Conservation (phyloP, 2,888 invertebrate genomes). For the Piscicola geometra region DNA sequence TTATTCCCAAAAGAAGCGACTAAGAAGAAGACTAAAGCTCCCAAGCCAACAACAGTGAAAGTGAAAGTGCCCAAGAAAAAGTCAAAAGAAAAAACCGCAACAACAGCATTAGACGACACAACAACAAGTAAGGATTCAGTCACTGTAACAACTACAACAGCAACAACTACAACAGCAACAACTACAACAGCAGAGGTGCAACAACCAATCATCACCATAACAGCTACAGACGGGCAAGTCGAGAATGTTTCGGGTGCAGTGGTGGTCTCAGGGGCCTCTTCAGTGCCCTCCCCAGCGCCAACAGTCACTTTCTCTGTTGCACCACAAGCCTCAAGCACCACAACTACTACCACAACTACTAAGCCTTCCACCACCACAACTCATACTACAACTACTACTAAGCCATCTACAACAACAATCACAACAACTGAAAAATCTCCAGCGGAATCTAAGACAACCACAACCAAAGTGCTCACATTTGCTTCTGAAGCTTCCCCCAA, state of each 20-base stretch:
- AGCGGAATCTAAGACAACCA: too few species aligned
- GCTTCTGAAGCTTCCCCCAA: too few species aligned
- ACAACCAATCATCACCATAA: background rate
- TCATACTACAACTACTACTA: too few species aligned
- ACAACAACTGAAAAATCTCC: too few species aligned
- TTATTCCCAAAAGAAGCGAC: background rate
- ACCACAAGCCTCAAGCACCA: background rate
- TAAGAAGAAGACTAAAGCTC: background rate
- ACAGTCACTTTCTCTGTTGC: background rate
- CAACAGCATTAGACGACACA: too few species aligned
- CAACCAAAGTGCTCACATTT: too few species aligned
- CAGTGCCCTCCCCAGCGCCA: background rate
- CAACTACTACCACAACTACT: background rate
- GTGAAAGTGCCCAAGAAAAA: slow-evolving; percentile 9
- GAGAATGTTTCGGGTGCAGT: background rate
- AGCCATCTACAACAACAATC: too few species aligned
- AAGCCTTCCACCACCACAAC: background rate
- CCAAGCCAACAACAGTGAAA: background rate
- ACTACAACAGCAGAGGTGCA: background rate
- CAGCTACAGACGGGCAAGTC: background rate
- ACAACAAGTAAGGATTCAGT: background rate
- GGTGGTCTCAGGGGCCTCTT: too few species aligned
- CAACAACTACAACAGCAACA: too few species aligned
- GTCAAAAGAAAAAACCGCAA: background rate
- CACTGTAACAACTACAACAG: background rate